Conservation (phyloP, 2,888 invertebrate species). For the Patella caerulea region DNA sequence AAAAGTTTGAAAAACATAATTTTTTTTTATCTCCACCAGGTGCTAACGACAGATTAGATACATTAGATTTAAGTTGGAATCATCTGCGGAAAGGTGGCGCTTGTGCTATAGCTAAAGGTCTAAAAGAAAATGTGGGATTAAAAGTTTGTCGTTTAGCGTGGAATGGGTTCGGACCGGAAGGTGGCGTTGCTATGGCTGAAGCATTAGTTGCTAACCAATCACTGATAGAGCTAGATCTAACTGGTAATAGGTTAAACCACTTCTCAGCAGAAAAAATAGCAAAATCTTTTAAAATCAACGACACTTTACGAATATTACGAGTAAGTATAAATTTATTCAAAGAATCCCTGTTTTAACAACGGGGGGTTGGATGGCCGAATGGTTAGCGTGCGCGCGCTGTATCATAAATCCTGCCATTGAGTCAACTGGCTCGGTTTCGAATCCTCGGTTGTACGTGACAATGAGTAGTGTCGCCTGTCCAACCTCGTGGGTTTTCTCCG, state of each 20-base stretch:
- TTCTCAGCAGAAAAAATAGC: constrained; percentile 61
- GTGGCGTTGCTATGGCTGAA: constrained; percentile 67
- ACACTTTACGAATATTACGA: constrained; percentile 60
- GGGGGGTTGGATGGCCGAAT: too few species aligned
- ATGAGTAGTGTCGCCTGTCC: too few species aligned
- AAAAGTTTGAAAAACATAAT: background rate
- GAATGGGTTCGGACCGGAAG: constrained; percentile 69
- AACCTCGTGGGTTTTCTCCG: too few species aligned
- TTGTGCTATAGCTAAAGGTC: constrained; percentile 63
- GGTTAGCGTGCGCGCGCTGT: too few species aligned
- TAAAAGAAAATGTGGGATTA: constrained; percentile 70
- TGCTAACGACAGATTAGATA: constrained; percentile 67
- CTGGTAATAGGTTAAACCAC: constrained; percentile 66
- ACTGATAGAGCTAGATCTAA: constrained; percentile 66
- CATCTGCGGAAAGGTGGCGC: constrained; percentile 64
- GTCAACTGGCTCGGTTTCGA: too few species aligned
- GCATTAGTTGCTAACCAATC: constrained; percentile 64
- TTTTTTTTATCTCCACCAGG: constrained; percentile 43
- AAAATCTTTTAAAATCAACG: constrained; percentile 63
- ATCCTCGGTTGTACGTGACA: too few species aligned
- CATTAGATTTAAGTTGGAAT: constrained; percentile 70
- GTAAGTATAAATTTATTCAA: constrained; percentile 39
- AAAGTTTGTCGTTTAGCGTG: constrained; percentile 67
- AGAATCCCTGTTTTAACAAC: too few species aligned
- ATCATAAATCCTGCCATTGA: too few species aligned